Base-by-base conservation (phyloP, 2,888 invertebrate genomes). In the Rhingia campestris region DNA sequence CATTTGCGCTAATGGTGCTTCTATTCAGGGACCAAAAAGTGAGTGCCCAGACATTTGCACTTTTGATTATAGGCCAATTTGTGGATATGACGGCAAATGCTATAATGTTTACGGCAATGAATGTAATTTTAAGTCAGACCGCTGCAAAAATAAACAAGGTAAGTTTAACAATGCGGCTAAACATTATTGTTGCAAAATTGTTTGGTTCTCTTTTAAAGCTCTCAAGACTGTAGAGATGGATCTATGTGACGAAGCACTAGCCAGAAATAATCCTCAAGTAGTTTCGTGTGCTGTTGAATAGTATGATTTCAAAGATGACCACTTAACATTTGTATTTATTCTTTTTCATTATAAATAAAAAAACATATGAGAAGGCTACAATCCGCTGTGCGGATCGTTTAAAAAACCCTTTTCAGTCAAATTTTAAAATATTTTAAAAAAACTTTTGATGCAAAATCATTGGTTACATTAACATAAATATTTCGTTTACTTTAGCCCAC, bases 61-160 rank as follows among this genome's bases (percentile, higher is more conserved):
- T 9, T 58, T 61, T 14, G 69, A 66, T 7, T 61, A 64, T 3
- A 14, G 0, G 0, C 73, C 73, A 0, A 74, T 77, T 32, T 86
- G 86, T 39, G 86, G 73, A 14, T 64, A 70, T 9, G 79, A 84
- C 41, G 75, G 67, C 9, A 6, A 33, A 14, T 75, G 75, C 32
- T 75, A 75, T 30, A 39, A n/a, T 22, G 4, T 39, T 4, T 75
- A 66, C 37, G 12, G 39, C 6, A 75, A 75, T 51, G 32, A 37
- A 5, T 75, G 75, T 37, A 9, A 7, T 37, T 67, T 66, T 0
- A 66, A n/a, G 14, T 33, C 41, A 0, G 32, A 66, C n/a, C 51
- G 53, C 9, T 66, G 66, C 43, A 66, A 53, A n/a, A 66, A 32
- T n/a, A 66, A 66, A 6, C 5, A 32, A 2, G 6, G 66, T 66